A percentile compares a stretch with the other conserved stretches of the same genome.
These are phyloP conservation scores for Physella acuta DNA, from an alignment of 1,140 invertebrate genomes.

Conservation along the genomic window DNA sequence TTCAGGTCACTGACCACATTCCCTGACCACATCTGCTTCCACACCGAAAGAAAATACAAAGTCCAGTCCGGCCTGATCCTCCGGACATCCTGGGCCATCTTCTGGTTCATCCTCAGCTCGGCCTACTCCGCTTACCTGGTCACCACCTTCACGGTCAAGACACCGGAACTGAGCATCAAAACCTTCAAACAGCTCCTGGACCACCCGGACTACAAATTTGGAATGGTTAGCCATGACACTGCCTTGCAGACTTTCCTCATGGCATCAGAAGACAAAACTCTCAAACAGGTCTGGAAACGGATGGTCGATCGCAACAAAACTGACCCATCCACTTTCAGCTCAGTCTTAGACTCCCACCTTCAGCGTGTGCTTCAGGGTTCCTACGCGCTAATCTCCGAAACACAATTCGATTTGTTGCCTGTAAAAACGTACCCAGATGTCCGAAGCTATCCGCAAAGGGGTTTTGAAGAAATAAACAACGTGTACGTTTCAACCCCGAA, in stretches of 20 bases:
- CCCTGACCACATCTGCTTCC: neutral
- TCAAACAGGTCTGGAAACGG: neutral
- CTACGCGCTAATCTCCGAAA: slow-evolving; percentile 2
- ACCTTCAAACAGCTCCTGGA: neutral
- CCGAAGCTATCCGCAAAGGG: neutral
- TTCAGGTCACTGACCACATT: neutral
- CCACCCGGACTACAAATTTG: neutral
- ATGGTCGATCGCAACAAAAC: neutral
- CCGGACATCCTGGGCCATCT: neutral
- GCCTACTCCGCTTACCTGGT: slow-evolving; percentile 12
- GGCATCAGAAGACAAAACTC: neutral
- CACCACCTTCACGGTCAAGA: neutral
- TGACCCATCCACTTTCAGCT: slow-evolving; percentile 1
- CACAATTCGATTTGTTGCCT: neutral
- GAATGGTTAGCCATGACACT: neutral
- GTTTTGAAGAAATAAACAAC: neutral
- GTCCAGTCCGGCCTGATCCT: slow-evolving; percentile 5
- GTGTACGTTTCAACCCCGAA: neutral
- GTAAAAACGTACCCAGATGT: neutral
- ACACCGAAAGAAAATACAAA: neutral
- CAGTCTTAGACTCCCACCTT: neutral
- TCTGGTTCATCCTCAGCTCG: slow-evolving; percentile 9
- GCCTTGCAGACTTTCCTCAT: neutral
- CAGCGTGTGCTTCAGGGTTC: neutral
- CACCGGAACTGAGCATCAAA: neutral